A percentile compares a stretch with the other conserved stretches of the same genome.
Evolutionary conservation across 2,113 vertebrate species (phyloP).

Genomic region (Nycticebus coucang): DNA sequence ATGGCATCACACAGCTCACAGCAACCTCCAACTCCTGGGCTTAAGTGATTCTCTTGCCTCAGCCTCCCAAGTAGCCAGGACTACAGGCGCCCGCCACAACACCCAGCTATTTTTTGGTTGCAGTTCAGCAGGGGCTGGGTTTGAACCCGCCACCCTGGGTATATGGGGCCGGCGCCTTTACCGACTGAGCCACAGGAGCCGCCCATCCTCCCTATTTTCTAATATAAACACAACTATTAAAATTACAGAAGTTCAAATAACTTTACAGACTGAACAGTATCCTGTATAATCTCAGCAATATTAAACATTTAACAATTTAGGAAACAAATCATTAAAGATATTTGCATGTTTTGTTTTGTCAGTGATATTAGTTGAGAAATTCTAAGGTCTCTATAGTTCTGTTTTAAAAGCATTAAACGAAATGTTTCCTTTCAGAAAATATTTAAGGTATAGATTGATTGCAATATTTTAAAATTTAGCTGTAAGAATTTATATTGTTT

Average conservation of each 20-base stretch:
- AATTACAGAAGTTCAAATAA: constrained; percentile 18
- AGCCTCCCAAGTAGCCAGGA: no score
- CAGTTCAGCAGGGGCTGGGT: no score
- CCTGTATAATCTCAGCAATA: constrained; percentile 1
- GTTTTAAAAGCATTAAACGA: constrained; percentile 39
- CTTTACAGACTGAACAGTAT: background rate
- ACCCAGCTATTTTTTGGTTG: no score
- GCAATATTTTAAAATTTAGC: constrained; percentile 49
- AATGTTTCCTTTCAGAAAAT: constrained; percentile 47
- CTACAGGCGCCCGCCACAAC: no score
- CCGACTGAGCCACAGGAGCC: no score
- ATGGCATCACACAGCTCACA: no score
- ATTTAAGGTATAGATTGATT: background rate
- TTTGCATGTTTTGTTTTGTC: constrained; percentile 25
- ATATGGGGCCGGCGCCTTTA: no score
- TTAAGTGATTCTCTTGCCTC: no score
- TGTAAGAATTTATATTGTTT: constrained; percentile 36
- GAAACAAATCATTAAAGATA: background rate
- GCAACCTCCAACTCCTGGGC: no score
- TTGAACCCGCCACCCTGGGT: no score
- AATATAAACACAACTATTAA: background rate
- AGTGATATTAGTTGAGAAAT: background rate
- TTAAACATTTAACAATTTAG: constrained; percentile 32
- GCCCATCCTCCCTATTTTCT: background rate
- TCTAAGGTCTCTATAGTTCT: background rate